Evolutionary conservation across 2,113 vertebrate species (phyloP).

Genomic region (Myiozetetes cayanensis): DNA sequence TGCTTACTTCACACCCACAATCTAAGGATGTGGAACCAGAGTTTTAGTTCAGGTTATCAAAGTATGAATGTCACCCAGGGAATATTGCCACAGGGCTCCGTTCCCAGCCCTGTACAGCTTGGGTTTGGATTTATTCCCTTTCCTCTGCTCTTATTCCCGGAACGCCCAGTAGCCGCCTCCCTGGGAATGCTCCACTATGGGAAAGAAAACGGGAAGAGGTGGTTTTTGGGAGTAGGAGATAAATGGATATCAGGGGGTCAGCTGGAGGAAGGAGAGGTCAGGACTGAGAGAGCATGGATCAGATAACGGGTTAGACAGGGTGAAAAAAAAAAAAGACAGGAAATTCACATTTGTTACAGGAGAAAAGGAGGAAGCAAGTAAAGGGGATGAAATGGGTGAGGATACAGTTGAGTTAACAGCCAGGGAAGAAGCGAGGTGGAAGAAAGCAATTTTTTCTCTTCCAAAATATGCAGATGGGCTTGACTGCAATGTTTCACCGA

Average conservation of each 20-base stretch:
- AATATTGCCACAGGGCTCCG: background rate
- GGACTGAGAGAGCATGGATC: background rate
- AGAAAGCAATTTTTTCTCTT: constrained; percentile 5
- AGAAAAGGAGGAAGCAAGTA: constrained; percentile 48
- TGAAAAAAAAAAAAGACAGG: background rate
- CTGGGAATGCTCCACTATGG: background rate
- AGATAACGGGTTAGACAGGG: background rate
- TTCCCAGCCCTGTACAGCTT: background rate
- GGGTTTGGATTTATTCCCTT: background rate
- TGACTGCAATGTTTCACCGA: background rate
- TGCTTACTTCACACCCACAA: background rate
- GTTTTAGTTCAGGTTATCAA: background rate
- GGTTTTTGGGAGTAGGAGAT: background rate
- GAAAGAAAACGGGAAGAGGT: constrained; percentile 3
- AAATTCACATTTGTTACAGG: constrained; percentile 44
- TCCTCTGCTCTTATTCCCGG: background rate
- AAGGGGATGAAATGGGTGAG: background rate
- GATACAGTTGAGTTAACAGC: constrained; percentile 19
- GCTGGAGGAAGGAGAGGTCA: constrained; percentile 38
- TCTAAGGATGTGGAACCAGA: background rate
- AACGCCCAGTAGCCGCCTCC: background rate
- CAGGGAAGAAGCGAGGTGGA: background rate
- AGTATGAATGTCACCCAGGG: background rate
- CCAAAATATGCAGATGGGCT: constrained; percentile 25
- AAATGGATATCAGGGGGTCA: constrained; percentile 30